Evolutionary conservation across 2,888 invertebrate species (phyloP).

Genomic region (Azorinus chamasolen): DNA sequence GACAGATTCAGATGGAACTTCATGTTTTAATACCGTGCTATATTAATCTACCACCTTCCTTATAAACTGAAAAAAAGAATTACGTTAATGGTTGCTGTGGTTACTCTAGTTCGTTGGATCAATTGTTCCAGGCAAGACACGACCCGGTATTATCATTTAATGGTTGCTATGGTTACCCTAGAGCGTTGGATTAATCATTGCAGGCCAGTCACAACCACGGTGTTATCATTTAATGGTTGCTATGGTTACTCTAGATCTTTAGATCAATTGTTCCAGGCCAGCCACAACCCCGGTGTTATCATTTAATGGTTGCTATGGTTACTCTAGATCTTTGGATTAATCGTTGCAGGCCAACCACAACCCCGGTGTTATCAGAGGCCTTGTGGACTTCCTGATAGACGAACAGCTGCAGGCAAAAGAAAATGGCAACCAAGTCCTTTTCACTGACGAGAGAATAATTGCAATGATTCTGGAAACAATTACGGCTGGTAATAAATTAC

Average conservation of each 20-base stretch:
- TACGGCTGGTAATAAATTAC: conserved; percentile 13
- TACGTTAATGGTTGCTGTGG: too few relatives aligned
- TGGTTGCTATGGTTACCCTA: neutral
- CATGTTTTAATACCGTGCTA: too few relatives aligned
- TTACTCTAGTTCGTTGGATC: neutral
- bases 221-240: too few relatives aligned
- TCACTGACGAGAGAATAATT: conserved; percentile 20
- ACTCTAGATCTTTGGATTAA: too few relatives aligned
- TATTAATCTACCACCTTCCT: too few relatives aligned
- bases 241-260: too few relatives aligned
- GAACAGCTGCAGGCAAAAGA: conserved; percentile 9
- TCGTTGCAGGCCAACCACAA: conserved; percentile 19
- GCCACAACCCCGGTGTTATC: conserved; percentile 11
- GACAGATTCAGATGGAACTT: too few relatives aligned
- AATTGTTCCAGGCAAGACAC: conserved; percentile 12
- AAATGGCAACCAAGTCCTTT: conserved; percentile 3
- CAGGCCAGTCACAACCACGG: conserved; percentile 18
- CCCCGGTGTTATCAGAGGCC: conserved; percentile 14
- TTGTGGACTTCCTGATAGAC: conserved; percentile 15
- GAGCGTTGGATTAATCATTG: neutral
- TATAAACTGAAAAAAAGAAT: too few relatives aligned
- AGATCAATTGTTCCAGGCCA: too few relatives aligned
- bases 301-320: too few relatives aligned
- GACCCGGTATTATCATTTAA: too few relatives aligned
- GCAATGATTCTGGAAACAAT: conserved; percentile 14